These are phyloP conservation scores for Pao palembangensis DNA, from an alignment of 2,113 vertebrate species.

Conservation along the genomic window DNA sequence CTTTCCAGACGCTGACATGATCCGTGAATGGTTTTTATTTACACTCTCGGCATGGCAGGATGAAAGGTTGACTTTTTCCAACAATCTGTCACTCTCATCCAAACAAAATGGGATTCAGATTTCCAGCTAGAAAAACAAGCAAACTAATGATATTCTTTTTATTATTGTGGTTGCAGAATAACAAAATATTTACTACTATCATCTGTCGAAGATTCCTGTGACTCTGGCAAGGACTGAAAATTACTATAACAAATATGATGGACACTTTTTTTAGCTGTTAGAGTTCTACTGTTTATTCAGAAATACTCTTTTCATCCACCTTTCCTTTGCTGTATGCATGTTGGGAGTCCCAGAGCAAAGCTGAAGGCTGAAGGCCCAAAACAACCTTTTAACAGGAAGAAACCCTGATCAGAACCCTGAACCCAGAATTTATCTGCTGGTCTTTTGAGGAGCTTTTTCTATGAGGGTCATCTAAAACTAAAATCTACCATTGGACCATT, in stretches of 20 bases:
- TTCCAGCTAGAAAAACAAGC: slow-evolving; percentile 39
- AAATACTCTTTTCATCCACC: background rate
- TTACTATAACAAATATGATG: no score
- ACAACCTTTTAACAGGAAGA: no score
- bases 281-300: no score
- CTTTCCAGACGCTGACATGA: slow-evolving; percentile 50
- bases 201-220: background rate
- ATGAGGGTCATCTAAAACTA: no score
- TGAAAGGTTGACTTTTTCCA: slow-evolving; percentile 46
- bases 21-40: slow-evolving; percentile 51
- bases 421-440: no score
- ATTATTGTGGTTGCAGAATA: slow-evolving; percentile 41
- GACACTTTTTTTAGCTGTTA: no score
- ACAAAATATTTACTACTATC: slow-evolving; percentile 36
- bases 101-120: slow-evolving; percentile 50
- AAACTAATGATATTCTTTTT: slow-evolving; percentile 24
- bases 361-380: no score
- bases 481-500: no score
- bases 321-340: no score
- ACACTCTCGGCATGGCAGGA: slow-evolving; percentile 58
- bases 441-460: no score
- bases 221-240: background rate
- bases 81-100: slow-evolving; percentile 44
- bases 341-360: no score
- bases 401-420: no score